phyloP scores from a whole-genome alignment of 2,888 invertebrate genomes.

The Laothoe populi region DNA sequence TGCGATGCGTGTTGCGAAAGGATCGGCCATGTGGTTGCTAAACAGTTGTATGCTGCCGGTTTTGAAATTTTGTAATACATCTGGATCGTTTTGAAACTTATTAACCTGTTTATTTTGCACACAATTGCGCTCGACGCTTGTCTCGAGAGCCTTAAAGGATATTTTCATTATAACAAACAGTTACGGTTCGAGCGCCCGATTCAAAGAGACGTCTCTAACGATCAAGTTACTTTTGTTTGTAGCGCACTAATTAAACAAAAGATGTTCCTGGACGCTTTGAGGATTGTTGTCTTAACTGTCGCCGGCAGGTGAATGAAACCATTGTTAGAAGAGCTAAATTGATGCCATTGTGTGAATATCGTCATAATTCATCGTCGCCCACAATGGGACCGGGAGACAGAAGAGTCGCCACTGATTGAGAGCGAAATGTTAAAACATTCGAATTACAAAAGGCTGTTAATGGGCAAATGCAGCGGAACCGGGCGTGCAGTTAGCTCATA shows the following conservation, averaged over 20 bases:
- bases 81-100: slow-evolving; percentile 84
- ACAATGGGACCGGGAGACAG: slow-evolving; percentile 60
- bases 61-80: slow-evolving; percentile 79
- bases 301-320: slow-evolving; percentile 64
- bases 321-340: slow-evolving; percentile 43
- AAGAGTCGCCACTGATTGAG: slow-evolving; percentile 62
- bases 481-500: slow-evolving; percentile 78
- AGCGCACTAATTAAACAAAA: slow-evolving; percentile 78
- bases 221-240: slow-evolving; percentile 81
- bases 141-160: slow-evolving; percentile 73
- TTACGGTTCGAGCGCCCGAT: slow-evolving; percentile 55
- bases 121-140: slow-evolving; percentile 64
- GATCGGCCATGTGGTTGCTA: slow-evolving; percentile 74
- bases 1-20: slow-evolving; percentile 76
- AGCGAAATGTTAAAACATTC: slow-evolving; percentile 42
- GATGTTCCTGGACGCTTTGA: slow-evolving; percentile 63
- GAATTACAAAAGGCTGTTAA: slow-evolving; percentile 62
- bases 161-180: slow-evolving; percentile 67
- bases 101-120: slow-evolving; percentile 80
- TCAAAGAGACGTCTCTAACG: slow-evolving; percentile 73
- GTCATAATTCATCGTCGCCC: slow-evolving; percentile 49
- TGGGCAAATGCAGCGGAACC: slow-evolving; percentile 80
- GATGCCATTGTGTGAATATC: slow-evolving; percentile 46
- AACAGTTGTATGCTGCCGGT: slow-evolving; percentile 80
- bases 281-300: slow-evolving; percentile 55